Evolutionary conservation across 1,140 invertebrate genomes (phyloP), one percentile per base, ranked within the genome.

Genomic region (roundworm (Caenorhabditis elegans)): DNA sequence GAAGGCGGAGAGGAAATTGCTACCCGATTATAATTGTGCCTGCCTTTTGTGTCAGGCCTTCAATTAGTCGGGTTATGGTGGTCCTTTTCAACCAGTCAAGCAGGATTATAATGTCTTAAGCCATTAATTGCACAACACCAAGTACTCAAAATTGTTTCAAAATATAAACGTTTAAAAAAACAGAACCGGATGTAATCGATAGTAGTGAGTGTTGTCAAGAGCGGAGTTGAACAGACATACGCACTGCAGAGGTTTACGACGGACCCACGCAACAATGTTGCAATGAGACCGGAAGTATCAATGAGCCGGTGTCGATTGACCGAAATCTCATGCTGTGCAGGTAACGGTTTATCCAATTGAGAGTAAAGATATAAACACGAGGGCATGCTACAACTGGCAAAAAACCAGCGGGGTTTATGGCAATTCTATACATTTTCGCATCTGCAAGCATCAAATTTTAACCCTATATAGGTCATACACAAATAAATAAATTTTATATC

Each of bases 261-360:
- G 34, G 60, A 24, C 5, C 60, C 19, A 70, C 60, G 60, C 34
- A 70, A 70, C 34, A 70, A 2, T 36, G 34, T 70, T 70, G 60
- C 60, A 70, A 39, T 34, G 34, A 31, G 13, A 39, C 60, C 60
- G 60, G 60, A 70, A 70, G 60, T 70, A 70, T 70, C 60, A 70
- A 70, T 70, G 60, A 70, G 60, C 60, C 60, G 60, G 8, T 26
- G 60, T 22, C 34, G 28, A 39, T 70, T 70, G 60, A 70, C 60
- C 60, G 3, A 22, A n/a, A 39, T 34, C 60, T 1, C 60, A 39
- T n/a, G 60, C 60, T 70, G 60, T 70, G 60, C 34, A 43, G 60
- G 5, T 70, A 70, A 31, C 5, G 60, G 36, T 34, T 70, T 39
- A 70, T 70, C 34, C 60, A 39, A 70, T 70, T 22, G 60, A 70